A percentile compares a stretch with the other conserved stretches of the same genome.
Conservation (phyloP, 1,140 invertebrate species). For the Pogonomyrmex californicus region DNA sequence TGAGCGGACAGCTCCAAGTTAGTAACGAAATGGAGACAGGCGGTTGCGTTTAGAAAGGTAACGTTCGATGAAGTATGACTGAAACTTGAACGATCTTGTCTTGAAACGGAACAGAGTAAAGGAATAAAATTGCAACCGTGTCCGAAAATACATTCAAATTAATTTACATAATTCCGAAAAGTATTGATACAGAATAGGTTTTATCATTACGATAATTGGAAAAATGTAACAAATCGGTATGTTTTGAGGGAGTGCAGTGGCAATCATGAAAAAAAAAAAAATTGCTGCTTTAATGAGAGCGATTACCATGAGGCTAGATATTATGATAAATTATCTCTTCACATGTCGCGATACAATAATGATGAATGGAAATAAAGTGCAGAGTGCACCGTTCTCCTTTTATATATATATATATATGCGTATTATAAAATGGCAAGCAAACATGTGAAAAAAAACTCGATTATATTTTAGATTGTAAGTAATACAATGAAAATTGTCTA, state of each 20-base stretch:
- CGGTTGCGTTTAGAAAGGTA: background rate
- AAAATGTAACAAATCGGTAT: background rate
- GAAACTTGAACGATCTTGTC: background rate
- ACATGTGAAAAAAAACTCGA: background rate
- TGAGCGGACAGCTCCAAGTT: background rate
- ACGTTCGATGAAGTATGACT: background rate
- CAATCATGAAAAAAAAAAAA: background rate
- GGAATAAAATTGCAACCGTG: background rate
- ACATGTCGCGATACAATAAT: background rate
- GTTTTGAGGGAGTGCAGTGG: background rate
- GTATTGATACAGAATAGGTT: background rate
- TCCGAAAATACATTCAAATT: background rate
- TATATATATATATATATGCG: background rate
- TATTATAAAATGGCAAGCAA: background rate
- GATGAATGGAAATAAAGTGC: background rate
- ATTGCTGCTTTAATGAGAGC: background rate
- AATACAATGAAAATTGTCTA: constrained; percentile 17
- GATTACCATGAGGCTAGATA: background rate
- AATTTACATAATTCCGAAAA: background rate
- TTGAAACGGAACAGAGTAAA: background rate
- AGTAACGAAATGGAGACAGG: background rate
- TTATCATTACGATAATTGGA: background rate
- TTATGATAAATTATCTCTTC: background rate
- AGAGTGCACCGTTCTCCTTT: background rate
- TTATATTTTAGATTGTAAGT: constrained; percentile 7